These are phyloP conservation scores for Nymphalis urticae DNA, from an alignment of 2,888 invertebrate genomes.

Conservation along the genomic window DNA sequence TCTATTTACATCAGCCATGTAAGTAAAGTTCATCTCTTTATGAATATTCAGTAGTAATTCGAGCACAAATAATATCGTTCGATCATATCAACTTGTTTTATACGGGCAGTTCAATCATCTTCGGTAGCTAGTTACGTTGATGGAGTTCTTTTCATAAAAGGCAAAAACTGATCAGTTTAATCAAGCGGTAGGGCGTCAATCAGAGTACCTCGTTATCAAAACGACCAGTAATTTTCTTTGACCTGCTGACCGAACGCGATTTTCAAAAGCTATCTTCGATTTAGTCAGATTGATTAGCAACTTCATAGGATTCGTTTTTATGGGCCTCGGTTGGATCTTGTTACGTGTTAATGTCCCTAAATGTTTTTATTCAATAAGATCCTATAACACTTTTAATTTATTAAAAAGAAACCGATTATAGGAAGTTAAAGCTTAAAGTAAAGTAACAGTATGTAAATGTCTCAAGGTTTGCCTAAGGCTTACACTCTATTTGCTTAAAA, in stretches of 20 bases:
- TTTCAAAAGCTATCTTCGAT: slow-evolving; percentile 50
- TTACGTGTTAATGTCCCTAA: background rate
- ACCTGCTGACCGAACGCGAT: slow-evolving; percentile 68
- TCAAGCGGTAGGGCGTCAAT: slow-evolving; percentile 73
- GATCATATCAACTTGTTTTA: slow-evolving; percentile 20
- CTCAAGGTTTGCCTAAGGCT: too few species aligned
- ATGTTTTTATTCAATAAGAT: background rate
- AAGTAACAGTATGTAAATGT: too few species aligned
- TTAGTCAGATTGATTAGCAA: slow-evolving; percentile 47
- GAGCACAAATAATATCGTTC: slow-evolving; percentile 32
- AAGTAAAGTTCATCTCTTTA: slow-evolving; percentile 24
- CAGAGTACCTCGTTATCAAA: slow-evolving; percentile 72
- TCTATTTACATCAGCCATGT: slow-evolving; percentile 32
- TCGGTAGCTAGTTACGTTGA: slow-evolving; percentile 58
- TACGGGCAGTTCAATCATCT: slow-evolving; percentile 48
- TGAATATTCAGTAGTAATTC: slow-evolving; percentile 35
- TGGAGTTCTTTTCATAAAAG: slow-evolving; percentile 69
- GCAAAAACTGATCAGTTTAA: slow-evolving; percentile 77
- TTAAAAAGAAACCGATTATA: too few species aligned
- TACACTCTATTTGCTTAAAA: too few species aligned
- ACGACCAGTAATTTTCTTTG: slow-evolving; percentile 73
- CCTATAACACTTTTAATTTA: too few species aligned
- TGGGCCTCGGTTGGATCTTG: background rate
- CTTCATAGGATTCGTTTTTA: slow-evolving; percentile 38
- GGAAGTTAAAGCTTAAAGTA: too few species aligned